Evolutionary conservation across 2,113 vertebrate genomes (phyloP), one percentile per base, ranked within the genome.

Genomic region (Peromyscus maniculatus): DNA sequence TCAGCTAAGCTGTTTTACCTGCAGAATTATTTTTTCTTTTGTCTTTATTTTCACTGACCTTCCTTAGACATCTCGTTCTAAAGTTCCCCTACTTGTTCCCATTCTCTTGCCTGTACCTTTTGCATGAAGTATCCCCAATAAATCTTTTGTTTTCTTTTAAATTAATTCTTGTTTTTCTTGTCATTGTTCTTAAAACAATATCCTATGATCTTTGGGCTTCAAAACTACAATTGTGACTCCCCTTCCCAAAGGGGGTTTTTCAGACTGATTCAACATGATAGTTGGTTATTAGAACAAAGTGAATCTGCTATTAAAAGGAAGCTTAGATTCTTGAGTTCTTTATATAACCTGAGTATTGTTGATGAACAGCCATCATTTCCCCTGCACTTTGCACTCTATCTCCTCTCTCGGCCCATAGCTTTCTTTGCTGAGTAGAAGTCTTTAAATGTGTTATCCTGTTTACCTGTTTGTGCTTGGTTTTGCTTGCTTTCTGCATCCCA

Each of bases 181-280:
- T 69, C 6, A 31, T 59, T 59, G 3, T 64, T 87, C 5, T 59
- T 94, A 90, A 88, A 91, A 89, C 86, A 74, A 89, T 13, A 10
- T 82, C 64, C 11, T 31, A 77, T 87, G 72, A 80, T 64, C 12
- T 69, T 80, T 74, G 78, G 90, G n/a, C 57, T 69, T 96, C n/a
- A 96, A 7, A 82, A 92, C 43, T 90, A 92, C 66, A 95, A 77
- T 71, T 69, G 69, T 77, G 24, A 90, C 16, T 62, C 9, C 6
- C 22, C 36, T 12, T 80, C 5, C 7, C 3, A 43, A 66, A 31
- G 87, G 72, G 16, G 0, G 0, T 0, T 7, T 28, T 96, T 94
- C 49, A 33, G 39, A 31, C 2, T 31, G 5, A 86, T 96, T 91
- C 19, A 84, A 9, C 36, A 75, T 9, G 31, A 22, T 89, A 57